Percentiles rank a stretch among this genome's conserved stretches.
Evolutionary conservation across 2,888 invertebrate genomes (phyloP).

Genomic region (Zaprionus obscuricornis): DNA sequence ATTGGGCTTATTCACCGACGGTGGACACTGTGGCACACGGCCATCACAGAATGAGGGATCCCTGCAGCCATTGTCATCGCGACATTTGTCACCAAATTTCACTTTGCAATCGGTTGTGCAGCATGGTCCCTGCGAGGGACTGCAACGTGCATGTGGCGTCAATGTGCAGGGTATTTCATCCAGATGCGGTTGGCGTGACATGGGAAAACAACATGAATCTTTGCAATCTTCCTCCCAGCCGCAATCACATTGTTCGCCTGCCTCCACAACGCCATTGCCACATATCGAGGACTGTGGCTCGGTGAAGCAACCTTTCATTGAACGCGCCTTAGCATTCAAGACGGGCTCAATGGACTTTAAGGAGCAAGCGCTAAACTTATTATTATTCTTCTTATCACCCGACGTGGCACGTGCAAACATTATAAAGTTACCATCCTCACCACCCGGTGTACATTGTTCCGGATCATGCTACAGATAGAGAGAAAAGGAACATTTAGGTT

Average conservation of each 20-base stretch:
- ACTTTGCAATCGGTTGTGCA: slow-evolving; percentile 94
- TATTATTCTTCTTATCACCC: slow-evolving; percentile 98
- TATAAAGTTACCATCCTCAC: slow-evolving; percentile 98
- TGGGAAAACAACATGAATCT: slow-evolving; percentile 96
- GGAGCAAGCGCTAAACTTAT: slow-evolving; percentile 98
- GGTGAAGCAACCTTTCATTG: slow-evolving; percentile 95
- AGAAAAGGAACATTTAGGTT: too few relatives aligned
- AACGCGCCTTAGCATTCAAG: slow-evolving; percentile 94
- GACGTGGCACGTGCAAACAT: slow-evolving; percentile 99
- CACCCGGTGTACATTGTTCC: slow-evolving; percentile 96
- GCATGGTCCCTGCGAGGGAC: slow-evolving; percentile 92
- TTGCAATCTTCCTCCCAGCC: slow-evolving; percentile 99
- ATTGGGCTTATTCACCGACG: slow-evolving; percentile 95
- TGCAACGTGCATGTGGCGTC: slow-evolving; percentile 86
- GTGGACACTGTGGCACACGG: slow-evolving; percentile 94
- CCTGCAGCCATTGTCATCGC: slow-evolving; percentile 96
- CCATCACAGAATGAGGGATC: slow-evolving; percentile 97
- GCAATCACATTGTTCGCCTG: slow-evolving; percentile 99
- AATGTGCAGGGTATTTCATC: slow-evolving; percentile 94
- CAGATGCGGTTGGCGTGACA: slow-evolving; percentile 90
- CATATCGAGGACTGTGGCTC: slow-evolving; percentile 97
- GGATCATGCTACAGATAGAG: slow-evolving; percentile 99
- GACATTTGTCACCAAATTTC: slow-evolving; percentile 93
- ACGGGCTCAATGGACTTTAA: slow-evolving; percentile 96
- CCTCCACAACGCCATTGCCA: slow-evolving; percentile 98